phyloP scores from a whole-genome alignment of 2,797 vertebrate species.

The Anguilla marmorata region DNA sequence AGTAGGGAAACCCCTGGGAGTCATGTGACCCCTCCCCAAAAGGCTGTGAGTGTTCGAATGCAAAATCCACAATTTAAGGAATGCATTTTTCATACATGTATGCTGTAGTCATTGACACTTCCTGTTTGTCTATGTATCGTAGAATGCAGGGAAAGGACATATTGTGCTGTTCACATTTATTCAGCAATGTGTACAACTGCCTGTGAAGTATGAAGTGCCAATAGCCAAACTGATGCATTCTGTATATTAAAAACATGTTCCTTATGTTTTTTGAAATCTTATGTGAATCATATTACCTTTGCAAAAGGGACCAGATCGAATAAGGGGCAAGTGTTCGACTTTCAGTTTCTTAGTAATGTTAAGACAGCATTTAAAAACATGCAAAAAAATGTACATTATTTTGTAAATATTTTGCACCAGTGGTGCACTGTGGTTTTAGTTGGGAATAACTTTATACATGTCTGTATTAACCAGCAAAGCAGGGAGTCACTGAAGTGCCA shows the following conservation, averaged over 20 bases:
- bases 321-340: conserved; percentile 27
- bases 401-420: conserved; percentile 59
- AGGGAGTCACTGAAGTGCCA: conserved; percentile 61
- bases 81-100: not conserved
- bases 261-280: not conserved
- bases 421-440: conserved; percentile 49
- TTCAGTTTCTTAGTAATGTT: conserved; percentile 42
- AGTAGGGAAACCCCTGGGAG: not conserved
- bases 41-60: not conserved
- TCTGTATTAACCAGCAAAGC: conserved; percentile 51
- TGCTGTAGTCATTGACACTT: not conserved
- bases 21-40: not conserved
- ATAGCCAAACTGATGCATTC: not conserved
- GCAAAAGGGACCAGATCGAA: conserved; percentile 33
- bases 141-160: not conserved
- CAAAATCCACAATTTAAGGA: not conserved
- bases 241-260: not conserved
- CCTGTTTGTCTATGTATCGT: not conserved
- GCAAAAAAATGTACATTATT: conserved; percentile 49
- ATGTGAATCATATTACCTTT: conserved; percentile 4
- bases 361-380: conserved; percentile 34
- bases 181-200: not conserved
- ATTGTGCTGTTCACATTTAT: not conserved
- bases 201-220: not conserved
- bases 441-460: conserved; percentile 49